These are phyloP conservation scores for Mesocentrotus franciscanus DNA, from an alignment of 53 echinoderm and acorn worm genomes.

Conservation along the genomic window DNA sequence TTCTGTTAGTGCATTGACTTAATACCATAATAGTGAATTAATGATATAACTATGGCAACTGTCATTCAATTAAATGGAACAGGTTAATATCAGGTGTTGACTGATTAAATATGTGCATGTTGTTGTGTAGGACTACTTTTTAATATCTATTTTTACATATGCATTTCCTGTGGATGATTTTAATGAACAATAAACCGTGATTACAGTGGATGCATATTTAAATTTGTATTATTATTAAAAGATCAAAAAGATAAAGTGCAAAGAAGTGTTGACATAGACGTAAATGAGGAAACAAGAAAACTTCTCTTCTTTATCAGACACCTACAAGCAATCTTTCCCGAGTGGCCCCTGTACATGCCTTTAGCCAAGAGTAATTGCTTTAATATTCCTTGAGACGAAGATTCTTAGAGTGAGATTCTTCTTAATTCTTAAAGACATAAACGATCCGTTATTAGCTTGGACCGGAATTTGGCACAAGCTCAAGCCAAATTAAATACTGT, in stretches of 20 bases:
- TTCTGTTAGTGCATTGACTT: no score
- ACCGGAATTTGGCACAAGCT: neutral
- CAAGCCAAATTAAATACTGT: neutral
- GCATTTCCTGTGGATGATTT: neutral
- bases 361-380: neutral
- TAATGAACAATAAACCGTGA: no score
- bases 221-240: no score
- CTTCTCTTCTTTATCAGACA: no score
- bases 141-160: no score
- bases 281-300: neutral
- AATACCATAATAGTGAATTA: no score
- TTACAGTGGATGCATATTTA: neutral
- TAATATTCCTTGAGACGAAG: neutral
- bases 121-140: neutral
- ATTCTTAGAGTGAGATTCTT: neutral
- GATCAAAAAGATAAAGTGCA: neutral
- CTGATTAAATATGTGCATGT: neutral
- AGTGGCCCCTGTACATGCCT: neutral
- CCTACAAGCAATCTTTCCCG: neutral
- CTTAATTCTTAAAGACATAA: slow-evolving; percentile 6
- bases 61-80: no score
- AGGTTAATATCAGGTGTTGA: neutral
- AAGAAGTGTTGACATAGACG: neutral
- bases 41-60: no score
- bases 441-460: neutral